Conservation (phyloP, 1,140 invertebrate species). For the Papilio xuthus region DNA sequence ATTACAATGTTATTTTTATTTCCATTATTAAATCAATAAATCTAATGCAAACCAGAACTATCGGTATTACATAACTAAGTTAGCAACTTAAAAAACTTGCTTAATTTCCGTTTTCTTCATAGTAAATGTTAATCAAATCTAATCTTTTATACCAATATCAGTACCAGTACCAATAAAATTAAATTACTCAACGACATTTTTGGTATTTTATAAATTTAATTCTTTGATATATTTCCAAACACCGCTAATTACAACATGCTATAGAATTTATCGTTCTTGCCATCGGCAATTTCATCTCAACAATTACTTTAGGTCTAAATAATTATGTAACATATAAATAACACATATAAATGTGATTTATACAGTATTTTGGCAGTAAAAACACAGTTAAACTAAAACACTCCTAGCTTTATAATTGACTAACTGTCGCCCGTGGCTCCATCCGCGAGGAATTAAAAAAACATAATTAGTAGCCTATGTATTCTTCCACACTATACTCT, state of each 20-base stretch:
- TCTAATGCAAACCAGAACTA: too few species aligned
- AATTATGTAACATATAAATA: too few species aligned
- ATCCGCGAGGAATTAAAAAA: too few species aligned
- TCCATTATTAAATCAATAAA: too few species aligned
- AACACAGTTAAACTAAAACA: not conserved
- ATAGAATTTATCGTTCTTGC: not conserved
- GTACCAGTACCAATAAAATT: not conserved
- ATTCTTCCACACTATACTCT: too few species aligned
- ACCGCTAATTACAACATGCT: not conserved
- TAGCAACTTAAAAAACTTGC: not conserved
- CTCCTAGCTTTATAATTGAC: not conserved
- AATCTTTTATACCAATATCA: not conserved
- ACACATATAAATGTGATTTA: too few species aligned
- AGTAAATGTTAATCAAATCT: not conserved
- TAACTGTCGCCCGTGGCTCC: too few species aligned
- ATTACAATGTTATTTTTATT: too few species aligned
- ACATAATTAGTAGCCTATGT: too few species aligned
- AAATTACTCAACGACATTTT: not conserved
- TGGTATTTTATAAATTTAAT: not conserved
- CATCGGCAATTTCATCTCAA: not conserved
- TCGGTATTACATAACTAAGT: not conserved
- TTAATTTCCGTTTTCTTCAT: not conserved
- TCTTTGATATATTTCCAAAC: not conserved
- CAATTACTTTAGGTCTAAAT: too few species aligned
- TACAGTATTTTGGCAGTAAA: not conserved